Base-by-base conservation (phyloP, 2,888 invertebrate genomes). In the Apotomis betuletana region DNA sequence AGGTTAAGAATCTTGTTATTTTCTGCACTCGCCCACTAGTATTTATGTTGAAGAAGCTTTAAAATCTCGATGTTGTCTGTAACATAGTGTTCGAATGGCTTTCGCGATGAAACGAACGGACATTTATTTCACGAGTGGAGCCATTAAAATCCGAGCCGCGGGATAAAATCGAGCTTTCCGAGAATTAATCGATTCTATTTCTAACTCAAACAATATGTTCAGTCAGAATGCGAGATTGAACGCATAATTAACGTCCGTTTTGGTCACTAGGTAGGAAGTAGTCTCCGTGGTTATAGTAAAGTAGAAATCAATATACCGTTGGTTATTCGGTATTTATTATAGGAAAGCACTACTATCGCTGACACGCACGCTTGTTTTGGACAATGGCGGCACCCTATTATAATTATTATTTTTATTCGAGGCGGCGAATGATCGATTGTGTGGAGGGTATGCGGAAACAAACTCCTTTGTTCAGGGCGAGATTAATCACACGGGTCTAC, bases 391-490 rank as follows among this genome's bases (percentile, higher is more conserved):
- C 80, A 78, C 86, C 85, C 85, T 84, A 85, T 89, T 90, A 90
- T 89, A 90, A 90, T 91, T 90, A 91, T 91, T 92, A 90, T 91
- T 92, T 90, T 92, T 91, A 91, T 91, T 89, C 86, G 86, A 86
- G 85, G 85, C 87, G 88, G 86, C 86, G 86, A 85, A 87, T 91
- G 91, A 92, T 92, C 91, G 92, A 93, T 93, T 85, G 87, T 77
- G 79, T 77, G 79, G 83, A 87, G 89, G 89, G 88, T 84, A 85
- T 85, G 86, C 87, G 84, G 85, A 89, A 88, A 87, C 86, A 83
- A 85, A 86, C 83, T 86, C 88, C 90, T 91, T 93, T 92, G 92
- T 93, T 90, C 87, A 83, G 78, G 76, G 82, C 80, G 86, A 89
- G 89, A 92, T 91, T 91, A 91, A 92, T 92, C 90, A 90, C 85